Evolutionary conservation across 2,113 vertebrate species (phyloP).

Genomic region (Ranitomeya variabilis): DNA sequence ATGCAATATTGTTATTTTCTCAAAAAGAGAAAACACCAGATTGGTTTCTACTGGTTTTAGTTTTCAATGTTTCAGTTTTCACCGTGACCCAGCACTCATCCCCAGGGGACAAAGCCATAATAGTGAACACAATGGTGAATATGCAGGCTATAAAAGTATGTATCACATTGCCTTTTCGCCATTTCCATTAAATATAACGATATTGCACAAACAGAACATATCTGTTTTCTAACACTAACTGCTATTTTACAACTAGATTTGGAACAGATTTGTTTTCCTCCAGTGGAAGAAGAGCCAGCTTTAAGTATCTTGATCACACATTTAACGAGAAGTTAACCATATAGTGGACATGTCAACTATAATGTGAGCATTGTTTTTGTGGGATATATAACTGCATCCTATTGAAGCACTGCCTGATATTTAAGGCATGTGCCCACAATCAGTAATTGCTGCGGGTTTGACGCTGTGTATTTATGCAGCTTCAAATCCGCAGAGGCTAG

Average conservation of each 20-base stretch:
- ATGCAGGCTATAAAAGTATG: background rate
- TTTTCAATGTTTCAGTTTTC: conserved; percentile 19
- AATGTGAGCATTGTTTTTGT: background rate
- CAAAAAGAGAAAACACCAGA: conserved; percentile 44
- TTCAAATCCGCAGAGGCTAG: too few species aligned
- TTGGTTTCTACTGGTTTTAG: conserved; percentile 16
- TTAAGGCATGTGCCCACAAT: background rate
- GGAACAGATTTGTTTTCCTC: background rate
- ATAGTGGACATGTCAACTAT: background rate
- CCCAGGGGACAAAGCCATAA: conserved; percentile 8
- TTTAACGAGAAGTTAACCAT: background rate
- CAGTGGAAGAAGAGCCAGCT: background rate
- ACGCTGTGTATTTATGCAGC: too few species aligned
- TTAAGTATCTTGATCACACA: background rate
- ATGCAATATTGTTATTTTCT: conserved; percentile 24
- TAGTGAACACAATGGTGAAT: conserved; percentile 40
- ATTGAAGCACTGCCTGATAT: background rate
- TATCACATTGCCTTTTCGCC: conserved; percentile 14
- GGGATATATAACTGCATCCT: background rate
- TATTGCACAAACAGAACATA: background rate
- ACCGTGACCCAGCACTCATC: conserved; percentile 17
- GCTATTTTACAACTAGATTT: background rate
- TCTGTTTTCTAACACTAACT: background rate
- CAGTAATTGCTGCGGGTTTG: too few species aligned
- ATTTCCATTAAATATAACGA: conserved; percentile 8